phyloP scores from a whole-genome alignment of 2,113 vertebrate genomes.

The Actinemys pallida region DNA sequence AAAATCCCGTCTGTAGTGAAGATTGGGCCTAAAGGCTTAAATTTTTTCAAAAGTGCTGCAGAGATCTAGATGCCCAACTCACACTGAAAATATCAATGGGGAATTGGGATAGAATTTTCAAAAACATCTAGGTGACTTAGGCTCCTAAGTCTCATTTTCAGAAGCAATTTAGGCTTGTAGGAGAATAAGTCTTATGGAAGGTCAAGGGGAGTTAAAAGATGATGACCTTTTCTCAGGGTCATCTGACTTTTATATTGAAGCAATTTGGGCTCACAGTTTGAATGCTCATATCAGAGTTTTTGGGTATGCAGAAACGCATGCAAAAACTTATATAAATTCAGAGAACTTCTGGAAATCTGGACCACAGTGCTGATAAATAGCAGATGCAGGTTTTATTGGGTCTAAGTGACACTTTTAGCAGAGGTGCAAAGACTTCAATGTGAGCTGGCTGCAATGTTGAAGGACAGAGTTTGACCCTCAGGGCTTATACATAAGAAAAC shows the following conservation, averaged over 20 bases:
- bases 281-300: background rate
- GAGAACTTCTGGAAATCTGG: background rate
- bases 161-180: background rate
- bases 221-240: background rate
- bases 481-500: background rate
- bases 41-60: background rate
- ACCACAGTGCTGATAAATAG: background rate
- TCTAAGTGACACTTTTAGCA: accelerated
- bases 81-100: background rate
- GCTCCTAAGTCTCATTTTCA: background rate
- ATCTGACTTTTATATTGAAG: background rate
- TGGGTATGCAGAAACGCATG: background rate
- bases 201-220: background rate
- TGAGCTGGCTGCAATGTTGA: background rate
- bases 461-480: background rate
- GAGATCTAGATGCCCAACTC: background rate
- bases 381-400: background rate
- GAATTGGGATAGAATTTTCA: background rate
- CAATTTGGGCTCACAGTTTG: background rate
- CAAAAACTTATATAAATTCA: background rate
- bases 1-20: background rate
- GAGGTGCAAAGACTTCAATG: background rate
- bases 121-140: background rate
- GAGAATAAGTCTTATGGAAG: background rate
- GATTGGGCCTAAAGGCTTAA: background rate